These are phyloP conservation scores for Belgica antarctica DNA, from an alignment of 2,888 invertebrate species.

Conservation along the genomic window DNA sequence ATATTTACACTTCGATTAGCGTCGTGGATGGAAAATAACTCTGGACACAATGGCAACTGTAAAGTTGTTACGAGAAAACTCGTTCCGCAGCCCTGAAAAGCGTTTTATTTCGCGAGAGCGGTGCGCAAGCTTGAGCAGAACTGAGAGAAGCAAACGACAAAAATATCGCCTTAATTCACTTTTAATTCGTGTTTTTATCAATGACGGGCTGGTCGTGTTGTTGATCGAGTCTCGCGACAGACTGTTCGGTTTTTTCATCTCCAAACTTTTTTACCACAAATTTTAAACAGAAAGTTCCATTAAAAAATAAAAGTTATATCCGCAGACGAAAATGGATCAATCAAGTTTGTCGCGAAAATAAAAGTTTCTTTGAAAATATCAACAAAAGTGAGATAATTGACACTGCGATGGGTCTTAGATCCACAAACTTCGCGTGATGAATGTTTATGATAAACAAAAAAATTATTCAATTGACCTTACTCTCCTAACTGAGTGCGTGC, in stretches of 20 bases:
- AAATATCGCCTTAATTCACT: constrained; percentile 29
- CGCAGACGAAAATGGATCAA: not conserved
- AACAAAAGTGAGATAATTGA: not conserved
- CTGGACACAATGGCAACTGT: too few species aligned
- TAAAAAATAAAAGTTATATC: not conserved
- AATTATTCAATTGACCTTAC: constrained; percentile 23
- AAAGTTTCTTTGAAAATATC: not conserved
- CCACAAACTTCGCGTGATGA: too few species aligned
- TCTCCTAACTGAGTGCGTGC: not conserved
- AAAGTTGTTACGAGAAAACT: too few species aligned
- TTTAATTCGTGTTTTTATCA: constrained; percentile 41
- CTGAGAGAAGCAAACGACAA: not conserved
- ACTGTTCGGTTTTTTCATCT: constrained; percentile 8
- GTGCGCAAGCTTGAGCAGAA: not conserved
- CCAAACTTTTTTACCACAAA: too few species aligned
- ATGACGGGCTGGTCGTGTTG: constrained; percentile 31
- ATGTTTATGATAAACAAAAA: too few species aligned
- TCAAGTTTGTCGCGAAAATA: not conserved
- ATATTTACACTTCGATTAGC: too few species aligned
- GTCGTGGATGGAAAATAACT: too few species aligned
- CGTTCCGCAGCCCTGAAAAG: not conserved
- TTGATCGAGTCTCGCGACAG: constrained; percentile 8
- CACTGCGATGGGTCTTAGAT: too few species aligned
- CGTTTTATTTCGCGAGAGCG: constrained; percentile 6
- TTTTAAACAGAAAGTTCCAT: not conserved